These are phyloP conservation scores for Rafetus swinhoei DNA, from an alignment of 2,113 vertebrate genomes.

Conservation along the genomic window DNA sequence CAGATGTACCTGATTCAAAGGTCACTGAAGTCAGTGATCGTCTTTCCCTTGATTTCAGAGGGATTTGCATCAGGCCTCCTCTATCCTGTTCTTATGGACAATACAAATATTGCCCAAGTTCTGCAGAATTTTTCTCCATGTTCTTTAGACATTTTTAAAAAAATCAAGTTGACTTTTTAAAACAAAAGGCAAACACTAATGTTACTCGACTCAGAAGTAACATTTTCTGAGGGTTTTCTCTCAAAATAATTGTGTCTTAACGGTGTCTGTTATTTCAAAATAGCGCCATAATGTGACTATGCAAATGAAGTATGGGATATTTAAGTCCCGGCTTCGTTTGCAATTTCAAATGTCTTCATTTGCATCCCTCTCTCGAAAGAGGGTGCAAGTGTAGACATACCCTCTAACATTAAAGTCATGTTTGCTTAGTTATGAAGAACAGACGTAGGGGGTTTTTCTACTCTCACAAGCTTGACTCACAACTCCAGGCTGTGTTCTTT, in stretches of 20 bases:
- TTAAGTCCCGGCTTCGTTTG: too few relatives aligned
- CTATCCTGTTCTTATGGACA: background rate
- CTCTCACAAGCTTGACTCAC: background rate
- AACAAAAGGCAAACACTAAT: background rate
- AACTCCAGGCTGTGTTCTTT: fast-evolving
- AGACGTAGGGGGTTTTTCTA: fast-evolving
- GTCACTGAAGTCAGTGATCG: background rate
- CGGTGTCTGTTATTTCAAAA: too few relatives aligned
- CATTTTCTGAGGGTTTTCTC: too few relatives aligned
- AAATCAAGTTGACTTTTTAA: background rate
- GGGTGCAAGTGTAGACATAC: too few relatives aligned
- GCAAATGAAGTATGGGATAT: too few relatives aligned
- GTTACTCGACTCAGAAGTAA: background rate
- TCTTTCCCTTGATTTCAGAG: background rate
- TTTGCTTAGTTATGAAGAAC: background rate
- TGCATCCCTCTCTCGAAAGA: background rate
- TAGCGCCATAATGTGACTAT: too few relatives aligned
- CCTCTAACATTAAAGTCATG: background rate
- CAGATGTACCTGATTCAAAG: background rate
- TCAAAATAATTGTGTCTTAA: too few relatives aligned
- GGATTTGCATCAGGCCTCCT: background rate
- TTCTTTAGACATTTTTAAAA: background rate
- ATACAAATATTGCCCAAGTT: background rate
- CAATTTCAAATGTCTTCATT: background rate
- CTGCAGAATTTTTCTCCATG: background rate